Percentiles rank a stretch among this genome's conserved stretches.
Evolutionary conservation across 2,888 invertebrate species (phyloP).

Genomic region (Anthophora plumipes): DNA sequence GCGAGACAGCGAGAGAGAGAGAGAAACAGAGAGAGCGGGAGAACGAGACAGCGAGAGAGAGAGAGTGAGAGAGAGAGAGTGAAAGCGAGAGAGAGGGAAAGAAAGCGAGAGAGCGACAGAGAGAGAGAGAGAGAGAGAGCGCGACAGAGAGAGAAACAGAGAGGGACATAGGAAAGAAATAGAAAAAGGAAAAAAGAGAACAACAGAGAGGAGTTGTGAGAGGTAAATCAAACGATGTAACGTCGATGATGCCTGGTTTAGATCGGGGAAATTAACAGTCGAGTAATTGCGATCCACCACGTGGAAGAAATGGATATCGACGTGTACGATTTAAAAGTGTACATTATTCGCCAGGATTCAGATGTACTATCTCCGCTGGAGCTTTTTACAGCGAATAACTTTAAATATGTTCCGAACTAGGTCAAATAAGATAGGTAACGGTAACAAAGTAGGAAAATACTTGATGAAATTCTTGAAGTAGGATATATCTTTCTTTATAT

Average conservation of each 20-base stretch:
- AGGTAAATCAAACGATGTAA: slow-evolving; percentile 5
- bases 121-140: too few species aligned
- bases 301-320: slow-evolving; percentile 3
- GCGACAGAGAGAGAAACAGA: too few species aligned
- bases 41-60: too few species aligned
- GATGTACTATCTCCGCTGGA: neutral
- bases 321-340: slow-evolving; percentile 1
- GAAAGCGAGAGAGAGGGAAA: too few species aligned
- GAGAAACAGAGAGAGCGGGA: too few species aligned
- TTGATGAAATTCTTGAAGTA: neutral
- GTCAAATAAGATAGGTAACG: neutral
- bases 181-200: too few species aligned
- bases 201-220: too few species aligned
- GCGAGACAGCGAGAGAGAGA: too few species aligned
- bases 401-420: neutral
- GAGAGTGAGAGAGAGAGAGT: too few species aligned
- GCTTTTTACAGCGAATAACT: neutral
- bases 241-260: neutral
- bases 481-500: neutral
- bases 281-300: neutral
- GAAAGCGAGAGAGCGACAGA: too few species aligned
- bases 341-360: neutral
- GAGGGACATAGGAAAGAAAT: too few species aligned
- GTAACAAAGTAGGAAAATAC: neutral
- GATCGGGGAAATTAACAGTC: slow-evolving; percentile 4